Evolutionary conservation across 2,888 invertebrate genomes (phyloP).

Genomic region (Macrophya annulata): DNA sequence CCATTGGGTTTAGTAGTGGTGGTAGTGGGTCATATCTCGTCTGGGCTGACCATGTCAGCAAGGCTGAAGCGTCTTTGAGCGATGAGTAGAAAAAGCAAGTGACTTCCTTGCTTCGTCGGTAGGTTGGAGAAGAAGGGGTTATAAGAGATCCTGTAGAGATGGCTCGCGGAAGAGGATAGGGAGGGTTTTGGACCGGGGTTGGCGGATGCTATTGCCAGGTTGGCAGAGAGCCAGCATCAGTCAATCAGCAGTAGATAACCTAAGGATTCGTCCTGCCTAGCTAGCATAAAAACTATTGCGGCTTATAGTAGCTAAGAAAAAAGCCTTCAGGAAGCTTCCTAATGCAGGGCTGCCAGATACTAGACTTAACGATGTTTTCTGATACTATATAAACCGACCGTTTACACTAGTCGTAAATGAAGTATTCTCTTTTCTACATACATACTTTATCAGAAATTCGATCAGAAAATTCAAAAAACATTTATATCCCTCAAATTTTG

Average conservation of each 20-base stretch:
- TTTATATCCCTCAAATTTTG: neutral
- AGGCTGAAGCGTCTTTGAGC: constrained; percentile 62
- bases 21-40: constrained; percentile 48
- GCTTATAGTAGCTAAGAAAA: constrained; percentile 57
- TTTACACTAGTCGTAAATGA: constrained; percentile 28
- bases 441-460: neutral
- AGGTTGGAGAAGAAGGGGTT: constrained; percentile 50
- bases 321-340: constrained; percentile 60
- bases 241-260: constrained; percentile 73
- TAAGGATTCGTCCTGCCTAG: constrained; percentile 60
- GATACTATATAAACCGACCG: neutral
- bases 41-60: constrained; percentile 65
- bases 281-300: constrained; percentile 53
- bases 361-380: constrained; percentile 34
- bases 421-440: neutral
- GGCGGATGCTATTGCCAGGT: constrained; percentile 64
- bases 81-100: constrained; percentile 58
- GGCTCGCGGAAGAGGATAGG: constrained; percentile 40
- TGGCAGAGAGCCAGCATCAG: constrained; percentile 70
- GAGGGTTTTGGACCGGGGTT: constrained; percentile 31
- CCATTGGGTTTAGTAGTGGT: constrained; percentile 45
- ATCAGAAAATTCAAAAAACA: neutral
- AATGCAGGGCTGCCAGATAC: constrained; percentile 58
- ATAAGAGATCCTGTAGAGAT: constrained; percentile 39
- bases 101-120: constrained; percentile 8